Evolutionary conservation across 2,113 vertebrate species (phyloP).

Genomic region (Ptychochromis oligacanthus): DNA sequence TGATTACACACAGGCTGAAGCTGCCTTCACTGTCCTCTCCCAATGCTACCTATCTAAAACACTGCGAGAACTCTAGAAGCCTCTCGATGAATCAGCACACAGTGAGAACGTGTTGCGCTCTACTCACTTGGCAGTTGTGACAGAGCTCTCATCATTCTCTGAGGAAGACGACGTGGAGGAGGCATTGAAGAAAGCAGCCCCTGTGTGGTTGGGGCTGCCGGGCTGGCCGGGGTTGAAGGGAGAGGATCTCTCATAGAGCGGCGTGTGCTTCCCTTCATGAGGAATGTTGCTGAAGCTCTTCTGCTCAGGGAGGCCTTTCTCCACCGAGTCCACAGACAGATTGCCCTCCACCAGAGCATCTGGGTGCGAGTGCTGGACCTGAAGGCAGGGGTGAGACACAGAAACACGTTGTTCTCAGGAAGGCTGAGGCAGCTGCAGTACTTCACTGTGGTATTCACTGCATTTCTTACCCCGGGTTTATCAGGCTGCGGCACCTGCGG

Average conservation of each 20-base stretch:
- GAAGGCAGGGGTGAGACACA: neutral
- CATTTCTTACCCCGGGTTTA: slow-evolving; percentile 84
- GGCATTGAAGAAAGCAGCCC: slow-evolving; percentile 85
- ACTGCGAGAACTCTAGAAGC: neutral
- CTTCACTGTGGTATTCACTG: fast-evolving
- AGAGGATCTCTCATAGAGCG: slow-evolving; percentile 92
- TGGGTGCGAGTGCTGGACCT: slow-evolving; percentile 82
- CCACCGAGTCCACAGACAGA: slow-evolving; percentile 21
- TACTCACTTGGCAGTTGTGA: slow-evolving; percentile 90
- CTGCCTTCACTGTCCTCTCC: neutral
- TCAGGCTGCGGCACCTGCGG: slow-evolving; percentile 86
- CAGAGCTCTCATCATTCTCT: slow-evolving; percentile 89
- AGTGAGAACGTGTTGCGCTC: neutral
- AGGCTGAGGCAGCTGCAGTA: neutral
- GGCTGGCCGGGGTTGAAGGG: slow-evolving; percentile 85
- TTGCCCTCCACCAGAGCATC: slow-evolving; percentile 5
- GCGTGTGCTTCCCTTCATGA: slow-evolving; percentile 91
- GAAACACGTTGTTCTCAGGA: neutral
- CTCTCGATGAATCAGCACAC: neutral
- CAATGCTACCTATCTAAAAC: neutral
- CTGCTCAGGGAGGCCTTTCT: slow-evolving; percentile 86
- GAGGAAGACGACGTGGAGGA: slow-evolving; percentile 89
- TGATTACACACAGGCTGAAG: neutral
- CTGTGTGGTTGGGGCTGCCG: slow-evolving; percentile 86
- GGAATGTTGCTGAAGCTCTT: slow-evolving; percentile 93